A percentile compares a stretch with the other conserved stretches of the same genome.
phyloP scores from a whole-genome alignment of 2,113 vertebrate species.

The Ammodytes marinus region DNA sequence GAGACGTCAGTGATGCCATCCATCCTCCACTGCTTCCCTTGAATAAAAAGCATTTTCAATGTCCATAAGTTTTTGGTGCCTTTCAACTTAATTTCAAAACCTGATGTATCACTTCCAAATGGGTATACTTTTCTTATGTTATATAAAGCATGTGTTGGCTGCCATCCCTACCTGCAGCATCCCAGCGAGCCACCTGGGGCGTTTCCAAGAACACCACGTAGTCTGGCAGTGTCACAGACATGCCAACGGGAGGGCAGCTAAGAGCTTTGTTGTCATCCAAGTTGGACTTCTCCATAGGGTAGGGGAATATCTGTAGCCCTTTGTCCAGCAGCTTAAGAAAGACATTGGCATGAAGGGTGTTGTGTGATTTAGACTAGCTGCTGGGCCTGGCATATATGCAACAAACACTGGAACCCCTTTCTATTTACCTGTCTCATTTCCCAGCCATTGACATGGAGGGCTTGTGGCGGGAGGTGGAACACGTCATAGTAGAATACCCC shows the following conservation, averaged over 20 bases:
- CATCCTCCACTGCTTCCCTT: slow-evolving; percentile 88
- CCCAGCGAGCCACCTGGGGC: slow-evolving; percentile 90
- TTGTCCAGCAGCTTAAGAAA: slow-evolving; percentile 80
- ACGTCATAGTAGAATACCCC: slow-evolving; percentile 89
- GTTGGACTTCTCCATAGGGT: slow-evolving; percentile 70
- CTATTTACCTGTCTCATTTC: slow-evolving; percentile 87
- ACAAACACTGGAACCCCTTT: background rate
- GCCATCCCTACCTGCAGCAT: slow-evolving; percentile 82
- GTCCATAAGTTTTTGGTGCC: background rate
- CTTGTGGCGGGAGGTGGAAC: slow-evolving; percentile 88
- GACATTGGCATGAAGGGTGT: background rate
- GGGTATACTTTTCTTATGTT: background rate
- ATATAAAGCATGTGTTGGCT: no score
- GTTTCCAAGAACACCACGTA: slow-evolving; percentile 85
- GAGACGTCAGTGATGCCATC: slow-evolving; percentile 81
- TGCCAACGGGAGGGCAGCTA: slow-evolving; percentile 69
- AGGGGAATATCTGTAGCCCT: slow-evolving; percentile 83
- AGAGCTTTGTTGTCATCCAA: slow-evolving; percentile 51
- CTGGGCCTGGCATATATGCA: background rate
- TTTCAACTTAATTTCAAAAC: background rate
- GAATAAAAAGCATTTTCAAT: background rate
- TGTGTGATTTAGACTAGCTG: background rate
- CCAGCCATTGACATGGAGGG: slow-evolving; percentile 83
- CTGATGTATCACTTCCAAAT: background rate
- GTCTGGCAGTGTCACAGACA: slow-evolving; percentile 82